Evolutionary conservation across 1,140 invertebrate genomes (phyloP).

Genomic region (Caerostris darwini): DNA sequence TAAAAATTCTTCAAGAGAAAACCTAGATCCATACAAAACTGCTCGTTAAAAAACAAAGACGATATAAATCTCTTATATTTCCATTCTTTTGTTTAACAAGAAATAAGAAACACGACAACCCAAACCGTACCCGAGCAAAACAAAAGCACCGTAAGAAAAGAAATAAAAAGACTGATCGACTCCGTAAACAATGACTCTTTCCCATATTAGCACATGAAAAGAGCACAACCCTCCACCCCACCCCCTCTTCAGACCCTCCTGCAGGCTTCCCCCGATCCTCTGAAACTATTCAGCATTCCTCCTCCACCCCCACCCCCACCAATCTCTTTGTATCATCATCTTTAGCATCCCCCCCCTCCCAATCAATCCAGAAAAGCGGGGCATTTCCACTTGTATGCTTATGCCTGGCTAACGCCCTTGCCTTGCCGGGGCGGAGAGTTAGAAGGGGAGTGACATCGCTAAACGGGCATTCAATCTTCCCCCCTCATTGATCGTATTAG

Average conservation of each 20-base stretch:
- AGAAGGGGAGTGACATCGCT: constrained; percentile 54
- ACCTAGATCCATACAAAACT: no score
- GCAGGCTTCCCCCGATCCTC: neutral
- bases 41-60: neutral
- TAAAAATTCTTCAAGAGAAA: no score
- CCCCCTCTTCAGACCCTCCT: neutral
- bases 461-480: constrained; percentile 72
- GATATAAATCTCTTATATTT: constrained; percentile 19
- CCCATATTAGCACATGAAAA: constrained; percentile 75
- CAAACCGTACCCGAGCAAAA: neutral
- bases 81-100: constrained; percentile 26
- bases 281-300: constrained; percentile 71
- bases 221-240: constrained; percentile 22
- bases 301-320: neutral
- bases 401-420: constrained; percentile 39
- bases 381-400: constrained; percentile 62
- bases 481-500: constrained; percentile 72
- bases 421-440: constrained; percentile 28
- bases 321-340: constrained; percentile 63
- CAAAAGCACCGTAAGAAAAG: constrained; percentile 26
- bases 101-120: constrained; percentile 40
- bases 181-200: constrained; percentile 72
- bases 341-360: constrained; percentile 18
- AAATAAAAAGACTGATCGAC: constrained; percentile 10
- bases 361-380: neutral